Evolutionary conservation across 2,888 invertebrate genomes (phyloP).

Genomic region (Shargacucullia verbasci): DNA sequence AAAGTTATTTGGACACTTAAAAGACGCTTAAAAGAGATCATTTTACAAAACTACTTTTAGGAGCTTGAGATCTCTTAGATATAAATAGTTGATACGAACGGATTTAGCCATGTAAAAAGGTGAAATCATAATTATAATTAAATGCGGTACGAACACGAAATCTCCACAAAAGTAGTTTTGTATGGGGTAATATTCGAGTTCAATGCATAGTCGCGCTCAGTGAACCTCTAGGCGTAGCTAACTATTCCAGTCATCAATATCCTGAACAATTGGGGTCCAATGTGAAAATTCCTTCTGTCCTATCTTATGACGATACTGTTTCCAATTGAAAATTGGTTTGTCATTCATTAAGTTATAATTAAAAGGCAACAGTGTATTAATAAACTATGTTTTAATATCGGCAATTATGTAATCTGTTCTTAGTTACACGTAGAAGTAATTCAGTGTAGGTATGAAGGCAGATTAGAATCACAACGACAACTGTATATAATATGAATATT

Average conservation of each 20-base stretch:
- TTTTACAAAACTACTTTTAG: constrained; percentile 9
- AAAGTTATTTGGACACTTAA: too few relatives aligned
- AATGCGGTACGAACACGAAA: constrained; percentile 20
- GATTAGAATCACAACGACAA: constrained; percentile 33
- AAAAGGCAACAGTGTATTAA: constrained; percentile 22
- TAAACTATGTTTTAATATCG: constrained; percentile 18
- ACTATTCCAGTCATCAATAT: constrained; percentile 29
- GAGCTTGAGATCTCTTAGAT: constrained; percentile 42
- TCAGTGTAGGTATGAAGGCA: neutral
- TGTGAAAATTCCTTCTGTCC: constrained; percentile 45
- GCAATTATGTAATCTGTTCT: constrained; percentile 23
- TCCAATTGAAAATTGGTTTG: constrained; percentile 5
- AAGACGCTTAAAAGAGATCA: neutral
- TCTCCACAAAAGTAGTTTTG: constrained; percentile 19
- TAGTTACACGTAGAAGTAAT: neutral
- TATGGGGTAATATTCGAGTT: neutral
- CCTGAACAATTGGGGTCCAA: constrained; percentile 50
- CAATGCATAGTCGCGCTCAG: neutral
- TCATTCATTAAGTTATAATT: neutral
- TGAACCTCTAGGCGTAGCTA: neutral
- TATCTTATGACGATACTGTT: constrained; percentile 20
- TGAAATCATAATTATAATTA: constrained; percentile 15
- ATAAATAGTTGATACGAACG: constrained; percentile 18
- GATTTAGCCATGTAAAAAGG: neutral
- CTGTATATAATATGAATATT: constrained; percentile 53